Base-by-base conservation (phyloP, 2,797 vertebrate genomes). In the Trichosurus vulpecula region DNA sequence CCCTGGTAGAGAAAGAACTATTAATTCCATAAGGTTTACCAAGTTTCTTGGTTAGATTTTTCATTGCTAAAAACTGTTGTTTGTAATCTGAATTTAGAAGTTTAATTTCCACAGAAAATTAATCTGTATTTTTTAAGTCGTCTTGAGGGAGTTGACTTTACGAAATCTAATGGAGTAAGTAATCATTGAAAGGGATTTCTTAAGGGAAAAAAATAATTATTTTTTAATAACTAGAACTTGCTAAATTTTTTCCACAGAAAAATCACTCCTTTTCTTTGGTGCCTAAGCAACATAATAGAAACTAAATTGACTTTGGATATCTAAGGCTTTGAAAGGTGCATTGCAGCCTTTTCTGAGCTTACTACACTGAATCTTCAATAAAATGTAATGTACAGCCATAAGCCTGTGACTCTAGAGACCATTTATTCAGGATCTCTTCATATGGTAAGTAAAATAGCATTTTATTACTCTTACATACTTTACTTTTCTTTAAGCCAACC, bases 241-340 rank as follows among this genome's bases (percentile, higher is more conserved):
- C 74, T 87, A 87, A 87, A 87, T 87, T 87, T 87, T 87, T 47
- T 87, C 74, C 74, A 87, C 74, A 87, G 74, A 87, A 87, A 81
- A 87, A 87, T 87, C 41, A 87, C 74, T 87, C 41, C 74, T 87
- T 47, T 87, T 87, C 74, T 87, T 87, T 87, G 74, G 41, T 87
- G 74, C 74, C 74, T 87, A 87, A 87, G 41, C 74, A 87, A 87
- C 74, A 87, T 25, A 87, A 87, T 87, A 87, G 41, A 87, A 87
- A 87, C 74, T 87, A 87, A 51, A 47, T 87, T 87, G 74, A 87
- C 74, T 87, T 87, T 41, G 66, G 74, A 87, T 87, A 87, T 87
- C 74, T 51, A 87, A 87, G 41, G 41, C 74, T 87, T 87, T 87
- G 74, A 87, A 87, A 87, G 74, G 22, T 47, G 22, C 74, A 47